Percentiles rank a stretch among this genome's conserved stretches.
phyloP scores from a whole-genome alignment of 2,797 vertebrate species.

The Ibycter americanus region DNA sequence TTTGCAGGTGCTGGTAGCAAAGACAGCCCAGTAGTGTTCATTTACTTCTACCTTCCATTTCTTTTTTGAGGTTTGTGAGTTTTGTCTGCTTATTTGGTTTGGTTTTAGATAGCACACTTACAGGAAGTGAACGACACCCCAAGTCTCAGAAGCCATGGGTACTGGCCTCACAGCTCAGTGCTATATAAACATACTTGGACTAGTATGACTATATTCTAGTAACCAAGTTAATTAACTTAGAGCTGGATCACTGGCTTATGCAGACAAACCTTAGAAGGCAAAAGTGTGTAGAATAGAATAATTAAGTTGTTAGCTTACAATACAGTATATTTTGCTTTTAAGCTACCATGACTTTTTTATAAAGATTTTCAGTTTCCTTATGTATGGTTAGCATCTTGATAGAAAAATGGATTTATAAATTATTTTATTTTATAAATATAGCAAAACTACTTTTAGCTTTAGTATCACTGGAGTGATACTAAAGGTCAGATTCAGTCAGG shows the following conservation, averaged over 20 bases:
- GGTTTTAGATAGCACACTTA: not conserved
- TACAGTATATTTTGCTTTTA: not conserved
- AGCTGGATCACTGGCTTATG: not conserved
- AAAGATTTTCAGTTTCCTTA: not conserved
- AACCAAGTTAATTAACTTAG: not conserved
- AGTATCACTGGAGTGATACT: not conserved
- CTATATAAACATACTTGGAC: not conserved
- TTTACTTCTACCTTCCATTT: not conserved
- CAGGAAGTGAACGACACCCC: not conserved
- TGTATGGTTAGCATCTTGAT: not conserved
- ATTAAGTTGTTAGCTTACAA: not conserved
- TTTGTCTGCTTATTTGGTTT: not conserved
- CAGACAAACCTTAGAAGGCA: slow-evolving; percentile 27
- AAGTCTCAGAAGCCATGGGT: not conserved
- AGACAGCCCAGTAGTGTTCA: not conserved
- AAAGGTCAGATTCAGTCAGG: not conserved
- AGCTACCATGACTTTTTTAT: not conserved
- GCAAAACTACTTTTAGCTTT: not conserved
- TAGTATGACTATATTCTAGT: not conserved
- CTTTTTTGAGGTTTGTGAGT: not conserved
- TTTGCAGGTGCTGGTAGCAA: not conserved
- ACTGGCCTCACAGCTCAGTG: not conserved
- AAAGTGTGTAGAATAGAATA: not conserved
- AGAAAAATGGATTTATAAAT: not conserved
- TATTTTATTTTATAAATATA: not conserved